A percentile compares a stretch with the other conserved stretches of the same genome.
Evolutionary conservation across 1,140 invertebrate species (phyloP).

Genomic region (Augochlora pura): DNA sequence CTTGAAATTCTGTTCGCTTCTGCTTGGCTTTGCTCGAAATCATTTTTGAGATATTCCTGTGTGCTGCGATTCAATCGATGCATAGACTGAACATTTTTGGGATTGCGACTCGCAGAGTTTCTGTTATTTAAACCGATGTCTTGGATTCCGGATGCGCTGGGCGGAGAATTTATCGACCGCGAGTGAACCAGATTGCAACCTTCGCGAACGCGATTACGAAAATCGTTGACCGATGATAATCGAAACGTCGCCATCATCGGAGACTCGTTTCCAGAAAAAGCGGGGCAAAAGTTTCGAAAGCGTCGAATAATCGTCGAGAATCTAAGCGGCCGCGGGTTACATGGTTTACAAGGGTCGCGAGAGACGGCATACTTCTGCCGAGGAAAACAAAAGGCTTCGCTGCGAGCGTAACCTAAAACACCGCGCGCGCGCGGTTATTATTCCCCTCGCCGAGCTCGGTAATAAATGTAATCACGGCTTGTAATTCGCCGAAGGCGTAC

Average conservation of each 20-base stretch:
- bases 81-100: no score
- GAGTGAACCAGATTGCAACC: neutral
- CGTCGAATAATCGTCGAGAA: neutral
- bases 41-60: no score
- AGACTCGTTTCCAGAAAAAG: neutral
- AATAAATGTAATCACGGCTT: conserved; percentile 7
- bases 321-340: neutral
- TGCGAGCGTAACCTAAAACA: neutral
- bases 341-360: neutral
- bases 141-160: no score
- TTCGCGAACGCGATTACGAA: conserved; percentile 16
- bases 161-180: no score
- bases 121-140: no score
- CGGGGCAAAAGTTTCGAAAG: neutral
- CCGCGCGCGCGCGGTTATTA: neutral
- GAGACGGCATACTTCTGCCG: conserved; percentile 21
- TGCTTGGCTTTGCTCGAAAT: no score
- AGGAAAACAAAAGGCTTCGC: conserved; percentile 16
- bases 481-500: neutral
- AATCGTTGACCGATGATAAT: conserved; percentile 11
- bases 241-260: no score
- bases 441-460: neutral
- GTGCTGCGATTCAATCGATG: no score
- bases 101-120: no score
- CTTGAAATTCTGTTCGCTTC: no score